Base-by-base conservation (phyloP, 2,888 invertebrate genomes). In the Hypomecis punctinalis region DNA sequence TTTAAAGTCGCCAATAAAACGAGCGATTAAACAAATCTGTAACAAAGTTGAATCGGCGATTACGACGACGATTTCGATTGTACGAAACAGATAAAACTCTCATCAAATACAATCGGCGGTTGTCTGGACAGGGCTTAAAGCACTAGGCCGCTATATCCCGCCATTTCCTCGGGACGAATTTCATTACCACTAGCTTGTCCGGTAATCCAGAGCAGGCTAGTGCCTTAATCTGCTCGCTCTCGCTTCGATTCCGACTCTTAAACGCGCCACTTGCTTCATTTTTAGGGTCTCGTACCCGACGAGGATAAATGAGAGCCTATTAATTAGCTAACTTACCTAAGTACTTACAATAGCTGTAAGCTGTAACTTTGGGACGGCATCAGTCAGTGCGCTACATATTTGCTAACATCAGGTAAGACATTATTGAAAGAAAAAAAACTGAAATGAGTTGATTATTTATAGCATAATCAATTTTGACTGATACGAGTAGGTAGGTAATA, bases 71-170 rank as follows among this genome's bases (percentile, higher is more conserved):
- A 40, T 78, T 78, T 80, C 80, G 82, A 86, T 86, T 80, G 80
- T 79, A 79, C 71, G 71, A 75, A 90, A 89, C 85, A 89, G 90
- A 91, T 91, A 89, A 90, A 91, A 91, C 84, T 89, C 87, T 87
- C 89, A 90, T 91, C 90, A 90, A 90, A 91, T 90, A 90, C 90
- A 90, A 91, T 91, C 91, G 85, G 85, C 80, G 83, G 82, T 77
- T 78, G 88, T 83, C 87, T 86, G 90, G 87, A 88, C 90, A 86
- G 81, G 82, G 90, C 90, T 92, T 91, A 91, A 82, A 85, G 81
- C 76, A 79, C 86, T 89, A 88, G 91, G 89, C 90, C 88, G 89
- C 77, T 81, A 79, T 81, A 86, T 83, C 84, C 83, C 85, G 79
- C 81, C 80, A 87, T 90, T 89, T 90, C 85, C 89, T 90, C 86